Base-by-base conservation (phyloP, 1,140 invertebrate species). In the Aphaenogaster ashmeadi region DNA sequence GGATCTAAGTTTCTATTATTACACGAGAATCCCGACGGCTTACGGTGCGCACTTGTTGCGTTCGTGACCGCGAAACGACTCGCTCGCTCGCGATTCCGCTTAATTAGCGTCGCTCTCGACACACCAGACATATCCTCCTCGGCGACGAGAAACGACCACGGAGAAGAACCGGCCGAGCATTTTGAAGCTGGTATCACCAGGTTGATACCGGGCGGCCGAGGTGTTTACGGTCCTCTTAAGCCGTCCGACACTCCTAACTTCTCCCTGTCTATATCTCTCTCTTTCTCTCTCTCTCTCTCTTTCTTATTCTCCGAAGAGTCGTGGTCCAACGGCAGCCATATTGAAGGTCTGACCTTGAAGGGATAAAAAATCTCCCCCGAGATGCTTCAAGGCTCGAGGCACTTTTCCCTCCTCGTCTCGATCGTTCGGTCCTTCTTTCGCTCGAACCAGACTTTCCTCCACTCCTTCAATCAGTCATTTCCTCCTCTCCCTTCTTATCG, bases 341-440 rank as follows among this genome's bases (percentile, higher is more conserved):
- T 93, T 92, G 93, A 93, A 93, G 94, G 93, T 92, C 91, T 94
- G 94, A 94, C 94, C 94, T 95, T 95, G 94, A 94, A 94, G 93
- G 94, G 94, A 94, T 93, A 94, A 94, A 95, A 95, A 94, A 93
- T 90, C 92, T 90, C 89, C 90, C 88, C 88, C 81, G 88, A 93
- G 93, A 94, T 91, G 93, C 91, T 89, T 92, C 92, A 90, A 88
- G 91, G 87, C 88, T 91, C 69, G 86, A 86, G 87, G 38, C 81
- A 84, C 77, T 88, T 85, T 89, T 58, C 80, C 41, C 71, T 86
- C 86, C 60, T 88, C 83, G 88, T 88, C 86, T 72, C 81, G 41
- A 44, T 13, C 60, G 52, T 79, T 88, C 62, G 44, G 44, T 72
- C 52, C 44, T 69, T 90, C 77, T 69, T 69, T 62, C 66, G 81